Base-by-base conservation (phyloP, 2,797 vertebrate genomes). In the Brachymystax lenok region DNA sequence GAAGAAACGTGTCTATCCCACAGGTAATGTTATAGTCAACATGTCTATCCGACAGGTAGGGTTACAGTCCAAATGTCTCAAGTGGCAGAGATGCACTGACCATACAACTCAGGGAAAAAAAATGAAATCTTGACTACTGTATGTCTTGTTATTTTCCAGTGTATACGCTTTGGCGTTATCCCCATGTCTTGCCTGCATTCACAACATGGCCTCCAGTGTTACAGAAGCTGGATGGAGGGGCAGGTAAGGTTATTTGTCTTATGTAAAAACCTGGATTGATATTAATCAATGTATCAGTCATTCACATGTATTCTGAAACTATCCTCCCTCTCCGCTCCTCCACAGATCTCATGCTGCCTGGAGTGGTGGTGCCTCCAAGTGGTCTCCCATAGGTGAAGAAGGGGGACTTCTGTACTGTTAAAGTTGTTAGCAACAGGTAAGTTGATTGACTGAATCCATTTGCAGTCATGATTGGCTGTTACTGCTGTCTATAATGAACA, bases 311-410 rank as follows among this genome's bases (percentile, higher is more conserved):
- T 21, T 68, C 5, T 66, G 8, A 59, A 35, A 16, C 0, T 74
- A 30, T 73, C 16, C 24, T 6, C 10, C 46, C 14, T 73, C 71
- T 81, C 30, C 82, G 6, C 52, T 75, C 81, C 28, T 46, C 78
- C 74, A 16, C 88, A 99, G 98, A 99, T 90, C 95, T 99, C 83
- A 99, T 99, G 98, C 92, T 99, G 83, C 98, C 98, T 0, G 98
- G 98, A 54, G 93, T 99, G 73, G 93, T 96, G 81, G 91, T 96
- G 85, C 93, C 96, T 80, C 87, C 95, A 80, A 81, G 85, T 83
- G 97, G 97, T 77, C 93, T 99, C 28, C 97, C 97, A 78, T 91
- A 87, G 54, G 93, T 99, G 76, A 91, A 92, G 24, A 93, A 68
- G 84, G 96, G 97, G 0, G 90, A 93, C 13, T 93, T 95, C 80